These are phyloP conservation scores for Stenodema calcarata DNA, from an alignment of 2,888 invertebrate genomes.

Conservation along the genomic window DNA sequence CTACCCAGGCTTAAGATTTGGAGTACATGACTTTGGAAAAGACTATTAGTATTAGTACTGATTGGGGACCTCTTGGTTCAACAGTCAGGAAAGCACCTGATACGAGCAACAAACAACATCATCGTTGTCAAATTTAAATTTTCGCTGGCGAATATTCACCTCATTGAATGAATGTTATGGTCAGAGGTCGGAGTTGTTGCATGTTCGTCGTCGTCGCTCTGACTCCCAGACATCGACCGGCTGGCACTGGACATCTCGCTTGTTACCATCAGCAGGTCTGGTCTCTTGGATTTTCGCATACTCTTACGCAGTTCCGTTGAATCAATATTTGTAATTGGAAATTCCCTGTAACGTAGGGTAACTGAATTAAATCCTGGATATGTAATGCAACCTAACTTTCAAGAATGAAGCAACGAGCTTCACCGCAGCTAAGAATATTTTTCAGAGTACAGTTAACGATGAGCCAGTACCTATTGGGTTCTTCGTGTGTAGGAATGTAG, in stretches of 20 bases:
- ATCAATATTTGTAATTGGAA: conserved; percentile 67
- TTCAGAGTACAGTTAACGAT: conserved; percentile 26
- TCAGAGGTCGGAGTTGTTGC: conserved; percentile 84
- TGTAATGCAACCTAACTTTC: too few relatives aligned
- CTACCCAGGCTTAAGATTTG: too few relatives aligned
- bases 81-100: neutral
- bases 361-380: too few relatives aligned
- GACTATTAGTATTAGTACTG: too few relatives aligned
- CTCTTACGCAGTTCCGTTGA: conserved; percentile 82
- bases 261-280: conserved; percentile 60
- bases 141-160: neutral
- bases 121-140: neutral
- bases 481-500: conserved; percentile 76
- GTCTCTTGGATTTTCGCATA: conserved; percentile 71
- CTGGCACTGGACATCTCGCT: conserved; percentile 57
- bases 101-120: neutral
- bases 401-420: too few relatives aligned
- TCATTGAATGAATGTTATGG: conserved; percentile 54
- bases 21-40: too few relatives aligned
- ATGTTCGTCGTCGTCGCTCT: conserved; percentile 72
- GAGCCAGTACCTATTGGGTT: conserved; percentile 64
- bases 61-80: too few relatives aligned
- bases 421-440: too few relatives aligned
- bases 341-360: conserved; percentile 55
- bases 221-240: conserved; percentile 65